A percentile compares a stretch with the other conserved stretches of the same genome.
phyloP scores from a whole-genome alignment of 1,140 invertebrate genomes.

The Heliothis virescens region DNA sequence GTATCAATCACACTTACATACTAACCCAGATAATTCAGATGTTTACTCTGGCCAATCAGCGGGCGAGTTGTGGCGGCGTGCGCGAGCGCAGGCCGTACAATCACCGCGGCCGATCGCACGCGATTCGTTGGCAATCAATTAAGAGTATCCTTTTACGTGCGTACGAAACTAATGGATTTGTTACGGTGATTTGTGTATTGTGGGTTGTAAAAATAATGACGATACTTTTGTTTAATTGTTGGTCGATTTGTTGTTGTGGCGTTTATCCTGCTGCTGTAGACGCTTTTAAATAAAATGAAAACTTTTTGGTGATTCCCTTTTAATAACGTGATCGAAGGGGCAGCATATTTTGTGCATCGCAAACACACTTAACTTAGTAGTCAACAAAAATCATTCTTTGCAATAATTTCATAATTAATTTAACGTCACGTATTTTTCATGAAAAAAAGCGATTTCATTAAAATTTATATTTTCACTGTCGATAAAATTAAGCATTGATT shows the following conservation, averaged over 20 bases:
- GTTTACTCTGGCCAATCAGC: constrained; percentile 33
- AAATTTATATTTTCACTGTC: too few species aligned
- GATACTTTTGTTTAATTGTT: background rate
- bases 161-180: constrained; percentile 35
- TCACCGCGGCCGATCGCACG: constrained; percentile 32
- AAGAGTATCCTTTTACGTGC: constrained; percentile 36
- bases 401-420: too few species aligned
- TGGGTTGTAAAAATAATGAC: background rate
- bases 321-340: too few species aligned
- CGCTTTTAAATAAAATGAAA: too few species aligned
- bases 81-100: constrained; percentile 21
- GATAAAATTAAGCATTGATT: too few species aligned
- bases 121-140: constrained; percentile 40
- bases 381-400: too few species aligned
- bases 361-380: too few species aligned
- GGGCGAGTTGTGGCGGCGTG: background rate
- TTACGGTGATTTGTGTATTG: constrained; percentile 18
- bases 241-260: background rate
- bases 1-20: constrained; percentile 32
- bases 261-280: too few species aligned
- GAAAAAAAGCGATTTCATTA: too few species aligned
- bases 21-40: constrained; percentile 41
- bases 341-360: too few species aligned
- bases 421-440: too few species aligned
- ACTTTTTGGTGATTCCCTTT: too few species aligned